Percentiles rank a stretch among this genome's conserved stretches.
Evolutionary conservation across 2,113 vertebrate genomes (phyloP).

Genomic region (Cyprinodon variegatus): DNA sequence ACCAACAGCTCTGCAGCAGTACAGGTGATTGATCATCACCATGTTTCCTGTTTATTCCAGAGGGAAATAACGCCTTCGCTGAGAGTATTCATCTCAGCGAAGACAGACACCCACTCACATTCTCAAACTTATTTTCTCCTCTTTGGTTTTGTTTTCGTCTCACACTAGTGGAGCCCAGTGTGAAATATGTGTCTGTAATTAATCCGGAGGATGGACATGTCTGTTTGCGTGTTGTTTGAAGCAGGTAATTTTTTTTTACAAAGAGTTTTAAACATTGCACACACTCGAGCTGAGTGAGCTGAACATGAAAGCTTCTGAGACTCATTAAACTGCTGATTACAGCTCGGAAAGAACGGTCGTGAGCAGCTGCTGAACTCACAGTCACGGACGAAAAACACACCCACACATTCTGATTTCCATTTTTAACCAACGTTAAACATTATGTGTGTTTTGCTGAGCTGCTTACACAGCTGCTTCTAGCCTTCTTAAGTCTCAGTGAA

Average conservation of each 20-base stretch:
- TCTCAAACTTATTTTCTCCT: neutral
- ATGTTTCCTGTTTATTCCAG: neutral
- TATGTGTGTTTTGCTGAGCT: neutral
- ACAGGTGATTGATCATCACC: slow-evolving; percentile 29
- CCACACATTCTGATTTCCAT: neutral
- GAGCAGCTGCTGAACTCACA: slow-evolving; percentile 39
- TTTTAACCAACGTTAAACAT: neutral
- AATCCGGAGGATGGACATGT: neutral
- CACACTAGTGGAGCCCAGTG: neutral
- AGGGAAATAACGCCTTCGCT: slow-evolving; percentile 13
- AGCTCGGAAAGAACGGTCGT: slow-evolving; percentile 47
- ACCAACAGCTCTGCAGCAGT: neutral
- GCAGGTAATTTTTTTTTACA: slow-evolving; percentile 29
- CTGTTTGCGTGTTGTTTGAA: slow-evolving; percentile 29
- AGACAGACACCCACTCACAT: slow-evolving; percentile 10
- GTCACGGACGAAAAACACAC: slow-evolving; percentile 15
- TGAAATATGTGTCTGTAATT: neutral
- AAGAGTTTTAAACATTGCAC: slow-evolving; percentile 33
- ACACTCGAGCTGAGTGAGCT: slow-evolving; percentile 36
- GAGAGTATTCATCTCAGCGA: neutral
- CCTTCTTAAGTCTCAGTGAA: neutral
- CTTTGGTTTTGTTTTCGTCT: neutral
- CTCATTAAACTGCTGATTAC: slow-evolving; percentile 63
- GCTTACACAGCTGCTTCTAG: neutral
- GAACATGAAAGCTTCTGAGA: slow-evolving; percentile 63